Evolutionary conservation across 1,140 invertebrate species (phyloP).

Genomic region (Tetragonula clypearis): DNA sequence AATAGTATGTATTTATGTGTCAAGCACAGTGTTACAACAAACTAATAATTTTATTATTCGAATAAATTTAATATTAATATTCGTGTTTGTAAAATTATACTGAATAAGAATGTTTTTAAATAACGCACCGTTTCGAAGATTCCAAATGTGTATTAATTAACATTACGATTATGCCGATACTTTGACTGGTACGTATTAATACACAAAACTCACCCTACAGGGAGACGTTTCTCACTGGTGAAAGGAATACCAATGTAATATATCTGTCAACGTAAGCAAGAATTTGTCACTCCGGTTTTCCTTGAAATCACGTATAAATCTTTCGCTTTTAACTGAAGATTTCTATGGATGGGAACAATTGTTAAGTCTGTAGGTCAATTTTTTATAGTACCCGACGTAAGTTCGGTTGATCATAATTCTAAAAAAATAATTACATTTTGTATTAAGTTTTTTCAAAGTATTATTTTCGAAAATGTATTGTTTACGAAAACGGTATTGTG

Average conservation of each 20-base stretch:
- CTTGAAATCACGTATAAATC: conserved; percentile 65
- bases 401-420: conserved; percentile 29
- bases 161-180: no score
- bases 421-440: background rate
- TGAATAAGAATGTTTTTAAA: no score
- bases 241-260: accelerated
- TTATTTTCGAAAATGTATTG: no score
- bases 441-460: background rate
- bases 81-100: no score
- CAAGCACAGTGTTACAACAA: background rate
- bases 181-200: background rate
- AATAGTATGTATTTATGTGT: background rate
- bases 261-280: background rate
- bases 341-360: conserved; percentile 67
- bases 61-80: background rate
- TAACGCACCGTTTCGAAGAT: no score
- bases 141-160: no score
- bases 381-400: conserved; percentile 36
- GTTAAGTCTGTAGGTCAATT: conserved; percentile 56
- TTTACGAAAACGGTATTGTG: no score
- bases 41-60: background rate
- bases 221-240: conserved; percentile 4
- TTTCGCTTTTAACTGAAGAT: conserved; percentile 72
- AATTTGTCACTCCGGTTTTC: conserved; percentile 54
- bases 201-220: background rate